Evolutionary conservation across 30 jellyfish, hydroid and myxozoan genomes (phyloP).

Genomic region (Turritopsis dohrnii): DNA sequence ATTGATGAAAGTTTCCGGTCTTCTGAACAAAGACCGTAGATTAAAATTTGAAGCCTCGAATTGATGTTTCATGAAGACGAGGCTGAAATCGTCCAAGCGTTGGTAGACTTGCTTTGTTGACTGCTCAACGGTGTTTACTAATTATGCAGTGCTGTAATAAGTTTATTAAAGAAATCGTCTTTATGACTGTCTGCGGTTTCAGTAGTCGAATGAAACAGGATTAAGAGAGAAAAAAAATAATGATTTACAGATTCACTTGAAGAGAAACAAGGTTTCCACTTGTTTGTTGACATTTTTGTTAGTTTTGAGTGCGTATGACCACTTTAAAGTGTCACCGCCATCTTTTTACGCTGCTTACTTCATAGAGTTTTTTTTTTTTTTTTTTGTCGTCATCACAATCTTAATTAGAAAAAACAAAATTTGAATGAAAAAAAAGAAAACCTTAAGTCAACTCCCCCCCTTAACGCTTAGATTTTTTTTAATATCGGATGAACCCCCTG

Average conservation of each 20-base stretch:
- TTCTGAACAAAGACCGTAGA: not conserved
- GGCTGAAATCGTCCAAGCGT: too few relatives aligned
- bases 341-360: too few relatives aligned
- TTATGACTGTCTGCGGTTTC: not conserved
- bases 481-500: not conserved
- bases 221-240: not conserved
- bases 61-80: not conserved
- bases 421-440: not conserved
- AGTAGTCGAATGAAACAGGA: not conserved
- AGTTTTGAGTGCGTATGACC: not conserved
- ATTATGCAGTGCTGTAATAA: too few relatives aligned
- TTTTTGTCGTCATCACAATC: not conserved
- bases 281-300: not conserved
- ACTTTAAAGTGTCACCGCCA: not conserved
- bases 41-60: not conserved
- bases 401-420: not conserved
- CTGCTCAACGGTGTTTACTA: too few relatives aligned
- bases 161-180: not conserved
- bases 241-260: not conserved
- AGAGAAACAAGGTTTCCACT: not conserved
- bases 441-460: not conserved
- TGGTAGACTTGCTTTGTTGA: too few relatives aligned
- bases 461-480: too few relatives aligned
- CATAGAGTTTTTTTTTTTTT: too few relatives aligned
- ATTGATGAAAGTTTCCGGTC: not conserved